A percentile compares a stretch with the other conserved stretches of the same genome.
Conservation (phyloP, 2,113 vertebrate genomes). For the Lepus timidus region DNA sequence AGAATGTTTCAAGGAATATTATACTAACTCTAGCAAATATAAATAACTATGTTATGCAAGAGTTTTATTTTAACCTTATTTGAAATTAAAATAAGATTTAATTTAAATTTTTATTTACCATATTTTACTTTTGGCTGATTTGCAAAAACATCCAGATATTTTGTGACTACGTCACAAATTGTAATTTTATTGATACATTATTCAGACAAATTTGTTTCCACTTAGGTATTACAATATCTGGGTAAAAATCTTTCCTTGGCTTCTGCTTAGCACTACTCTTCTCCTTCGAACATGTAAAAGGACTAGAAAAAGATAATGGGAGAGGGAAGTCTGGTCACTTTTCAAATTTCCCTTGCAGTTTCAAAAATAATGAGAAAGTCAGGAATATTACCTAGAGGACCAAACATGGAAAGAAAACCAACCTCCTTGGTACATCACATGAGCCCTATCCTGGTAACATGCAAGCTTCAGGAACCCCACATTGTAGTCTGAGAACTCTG, state of each 20-base stretch:
- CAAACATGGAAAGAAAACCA: background rate
- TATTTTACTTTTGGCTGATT: background rate
- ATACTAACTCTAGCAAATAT: background rate
- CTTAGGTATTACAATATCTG: background rate
- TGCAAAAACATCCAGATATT: background rate
- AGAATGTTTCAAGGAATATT: background rate
- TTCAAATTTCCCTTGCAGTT: background rate
- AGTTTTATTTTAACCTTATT: background rate
- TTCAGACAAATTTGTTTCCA: constrained; percentile 32
- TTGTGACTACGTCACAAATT: background rate
- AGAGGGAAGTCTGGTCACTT: background rate
- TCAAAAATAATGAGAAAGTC: constrained; percentile 26
- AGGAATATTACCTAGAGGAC: background rate
- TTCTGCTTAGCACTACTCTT: background rate
- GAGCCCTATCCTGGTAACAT: background rate
- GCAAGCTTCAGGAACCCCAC: background rate
- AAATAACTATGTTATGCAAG: background rate
- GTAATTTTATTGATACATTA: background rate
- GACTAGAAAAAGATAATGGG: background rate
- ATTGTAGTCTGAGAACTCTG: background rate
- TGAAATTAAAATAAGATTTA: background rate
- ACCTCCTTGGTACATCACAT: background rate
- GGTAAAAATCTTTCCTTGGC: background rate
- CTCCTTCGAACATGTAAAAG: constrained; percentile 1
- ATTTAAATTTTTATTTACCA: constrained; percentile 42